These are phyloP conservation scores for Halictus rubicundus DNA, from an alignment of 1,140 invertebrate species.

Conservation along the genomic window DNA sequence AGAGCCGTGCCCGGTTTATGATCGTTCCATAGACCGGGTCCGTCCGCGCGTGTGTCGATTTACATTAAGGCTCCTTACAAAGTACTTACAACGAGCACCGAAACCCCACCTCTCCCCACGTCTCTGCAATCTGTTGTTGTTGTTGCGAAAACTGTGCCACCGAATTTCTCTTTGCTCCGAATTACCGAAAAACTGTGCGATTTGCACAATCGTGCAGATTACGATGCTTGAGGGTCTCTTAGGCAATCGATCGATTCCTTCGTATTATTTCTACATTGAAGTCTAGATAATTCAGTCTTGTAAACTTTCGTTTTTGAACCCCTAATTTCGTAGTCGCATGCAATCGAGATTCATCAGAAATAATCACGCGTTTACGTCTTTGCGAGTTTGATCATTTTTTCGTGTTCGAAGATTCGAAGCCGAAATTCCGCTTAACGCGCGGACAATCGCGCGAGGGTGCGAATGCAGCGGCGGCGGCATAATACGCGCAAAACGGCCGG, in stretches of 20 bases:
- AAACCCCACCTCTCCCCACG: no score
- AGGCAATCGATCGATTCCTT: no score
- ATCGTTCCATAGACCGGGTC: constrained; percentile 30
- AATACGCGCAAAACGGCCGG: constrained; percentile 41
- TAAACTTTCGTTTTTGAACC: no score
- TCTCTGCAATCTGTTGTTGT: no score
- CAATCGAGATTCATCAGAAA: no score
- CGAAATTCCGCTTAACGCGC: constrained; percentile 1
- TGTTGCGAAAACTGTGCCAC: not conserved
- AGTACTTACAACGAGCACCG: constrained; percentile 10
- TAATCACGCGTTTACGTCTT: no score
- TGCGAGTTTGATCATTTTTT: no score
- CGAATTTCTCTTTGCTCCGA: not conserved
- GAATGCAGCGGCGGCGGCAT: constrained; percentile 37
- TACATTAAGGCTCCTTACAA: constrained; percentile 43
- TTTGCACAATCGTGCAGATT: no score
- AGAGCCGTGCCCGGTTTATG: not conserved
- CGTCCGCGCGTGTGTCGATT: constrained; percentile 11
- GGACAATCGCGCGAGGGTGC: constrained; percentile 33
- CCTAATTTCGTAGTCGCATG: no score
- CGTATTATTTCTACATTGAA: no score
- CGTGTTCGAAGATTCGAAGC: not conserved
- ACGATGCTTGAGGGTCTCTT: no score
- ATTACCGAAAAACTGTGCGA: not conserved
- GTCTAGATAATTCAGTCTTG: no score